These are phyloP conservation scores for Lophochroa leadbeateri DNA, from an alignment of 2,113 vertebrate genomes.

Conservation along the genomic window DNA sequence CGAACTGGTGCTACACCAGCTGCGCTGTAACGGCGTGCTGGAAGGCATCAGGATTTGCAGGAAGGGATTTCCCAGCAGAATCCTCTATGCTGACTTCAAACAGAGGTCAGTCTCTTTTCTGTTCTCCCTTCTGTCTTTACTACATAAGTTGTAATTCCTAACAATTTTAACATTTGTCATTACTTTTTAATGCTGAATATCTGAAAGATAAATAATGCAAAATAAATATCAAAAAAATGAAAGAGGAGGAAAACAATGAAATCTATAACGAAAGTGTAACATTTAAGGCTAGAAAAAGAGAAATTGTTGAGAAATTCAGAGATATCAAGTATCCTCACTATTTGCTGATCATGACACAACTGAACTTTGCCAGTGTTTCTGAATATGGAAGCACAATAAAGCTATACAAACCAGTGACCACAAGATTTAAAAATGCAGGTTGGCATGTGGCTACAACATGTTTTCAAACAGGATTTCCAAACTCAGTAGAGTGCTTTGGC, in stretches of 20 bases:
- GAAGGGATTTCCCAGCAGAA: conserved; percentile 28
- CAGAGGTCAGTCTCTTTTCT: conserved; percentile 77
- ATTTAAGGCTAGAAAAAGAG: background rate
- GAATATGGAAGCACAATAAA: background rate
- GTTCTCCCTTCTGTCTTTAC: background rate
- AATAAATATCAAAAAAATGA: background rate
- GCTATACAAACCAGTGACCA: background rate
- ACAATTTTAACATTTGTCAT: background rate
- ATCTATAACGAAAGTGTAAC: background rate
- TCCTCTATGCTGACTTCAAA: conserved; percentile 81
- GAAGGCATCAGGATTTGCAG: conserved; percentile 55
- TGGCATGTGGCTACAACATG: background rate
- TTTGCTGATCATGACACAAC: background rate
- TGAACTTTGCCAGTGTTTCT: background rate
- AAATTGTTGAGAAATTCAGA: background rate
- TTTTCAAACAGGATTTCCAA: background rate
- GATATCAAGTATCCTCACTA: background rate
- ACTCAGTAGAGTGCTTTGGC: background rate
- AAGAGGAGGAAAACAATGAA: background rate
- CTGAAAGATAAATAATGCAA: background rate
- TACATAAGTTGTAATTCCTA: accelerated
- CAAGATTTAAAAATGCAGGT: background rate
- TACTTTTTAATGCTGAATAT: background rate
- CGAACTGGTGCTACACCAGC: conserved; percentile 38
- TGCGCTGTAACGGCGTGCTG: conserved; percentile 19